Base-by-base conservation (phyloP, 1,140 invertebrate genomes). In the Mycetomoellerius zeteki region DNA sequence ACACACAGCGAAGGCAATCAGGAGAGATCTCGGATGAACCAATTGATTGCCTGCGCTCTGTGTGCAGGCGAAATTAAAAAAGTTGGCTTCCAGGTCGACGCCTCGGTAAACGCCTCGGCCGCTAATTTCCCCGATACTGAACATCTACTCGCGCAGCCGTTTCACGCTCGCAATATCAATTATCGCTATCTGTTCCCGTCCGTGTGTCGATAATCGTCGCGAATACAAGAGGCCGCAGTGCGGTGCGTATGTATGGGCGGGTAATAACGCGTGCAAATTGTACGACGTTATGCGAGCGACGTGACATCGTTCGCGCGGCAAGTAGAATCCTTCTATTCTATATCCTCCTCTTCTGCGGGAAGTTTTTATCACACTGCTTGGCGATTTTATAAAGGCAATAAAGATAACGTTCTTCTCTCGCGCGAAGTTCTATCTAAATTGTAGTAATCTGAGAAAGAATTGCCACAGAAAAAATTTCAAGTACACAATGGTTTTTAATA, bases 1-100 rank as follows among this genome's bases (percentile, higher is more conserved):
- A 50, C 12, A 67, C 21, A 30, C 24, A 37, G 30, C 21, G 16
- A 43, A 27, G 54, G 80, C 54, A 47, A 84, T 84, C 69, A 62
- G 56, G 33, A 60, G 69, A 84, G 69, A 84, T 84, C 80, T 73
- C 37, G 56, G 47, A 73, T 84, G 80, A 84, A 75, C 69, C 37
- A 47, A 84, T 75, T 73, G 80, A 73, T 84, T 71, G 69, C 30
- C 19, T 5, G 52, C 30, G 65, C 33, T 67, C 67, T 84, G 54
- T 62, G 37, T 73, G 43, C 80, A 62, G 37, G 69, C 56, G 54
- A 84, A 75, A 82, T 82, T 84, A 73, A 84, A 84, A 84, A 84
- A 84, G 69, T 84, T 84, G 37, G 14, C 80, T 84, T 84, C 33
- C 80, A 75, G 69, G 24, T 84, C 69, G 69, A 84, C 69, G 80